A percentile compares a stretch with the other conserved stretches of the same genome.
These are phyloP conservation scores for Okamejei kenojei DNA, from an alignment of 2,797 vertebrate genomes.

Conservation along the genomic window DNA sequence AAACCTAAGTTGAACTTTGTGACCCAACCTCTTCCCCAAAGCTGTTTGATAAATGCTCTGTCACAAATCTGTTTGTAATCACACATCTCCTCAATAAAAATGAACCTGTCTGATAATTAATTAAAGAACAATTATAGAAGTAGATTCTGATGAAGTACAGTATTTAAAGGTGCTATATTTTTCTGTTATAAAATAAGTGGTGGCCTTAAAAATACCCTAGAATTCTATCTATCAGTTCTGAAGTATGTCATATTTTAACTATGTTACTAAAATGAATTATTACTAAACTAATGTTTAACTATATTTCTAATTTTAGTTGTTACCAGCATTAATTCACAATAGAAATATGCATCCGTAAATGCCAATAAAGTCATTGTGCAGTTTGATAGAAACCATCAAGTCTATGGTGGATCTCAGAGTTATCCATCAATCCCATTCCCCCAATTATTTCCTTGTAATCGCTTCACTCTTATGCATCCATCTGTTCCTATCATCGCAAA, in stretches of 20 bases:
- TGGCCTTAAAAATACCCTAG: not conserved
- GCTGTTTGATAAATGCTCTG: constrained; percentile 49
- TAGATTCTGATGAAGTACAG: not conserved
- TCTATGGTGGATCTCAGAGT: no score
- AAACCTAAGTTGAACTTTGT: constrained; percentile 53
- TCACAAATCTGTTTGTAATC: constrained; percentile 45
- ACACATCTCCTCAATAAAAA: not conserved
- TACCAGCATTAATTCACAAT: not conserved
- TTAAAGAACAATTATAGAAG: not conserved
- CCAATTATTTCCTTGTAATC: no score
- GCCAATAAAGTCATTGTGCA: not conserved
- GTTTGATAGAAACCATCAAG: not conserved
- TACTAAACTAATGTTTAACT: not conserved
- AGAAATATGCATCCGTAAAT: not conserved
- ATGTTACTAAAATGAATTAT: not conserved
- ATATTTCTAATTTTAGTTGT: not conserved
- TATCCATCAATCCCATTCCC: no score
- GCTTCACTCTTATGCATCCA: no score
- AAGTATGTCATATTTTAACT: not conserved
- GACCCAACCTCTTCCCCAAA: constrained; percentile 45
- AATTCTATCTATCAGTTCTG: not conserved
- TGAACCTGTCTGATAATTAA: not conserved
- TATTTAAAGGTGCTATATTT: not conserved
- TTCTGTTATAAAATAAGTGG: not conserved
- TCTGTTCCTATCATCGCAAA: no score